These are phyloP conservation scores for Gorsachius goisagi DNA, from an alignment of 2,113 vertebrate genomes.

Conservation along the genomic window DNA sequence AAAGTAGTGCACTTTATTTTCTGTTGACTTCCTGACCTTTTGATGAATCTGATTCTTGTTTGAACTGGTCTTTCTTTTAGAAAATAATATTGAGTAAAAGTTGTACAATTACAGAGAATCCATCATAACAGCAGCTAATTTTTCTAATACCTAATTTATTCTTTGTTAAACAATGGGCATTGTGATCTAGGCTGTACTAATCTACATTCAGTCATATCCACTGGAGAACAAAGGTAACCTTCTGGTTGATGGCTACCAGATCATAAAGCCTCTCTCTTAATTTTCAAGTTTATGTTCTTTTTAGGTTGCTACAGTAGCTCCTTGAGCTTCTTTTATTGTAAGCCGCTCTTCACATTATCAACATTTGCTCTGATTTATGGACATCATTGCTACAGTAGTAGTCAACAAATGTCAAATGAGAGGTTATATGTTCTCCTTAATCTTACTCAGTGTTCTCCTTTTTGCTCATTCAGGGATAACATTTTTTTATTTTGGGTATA, in stretches of 20 bases:
- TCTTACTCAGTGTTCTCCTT: background rate
- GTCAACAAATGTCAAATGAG: background rate
- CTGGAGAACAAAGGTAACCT: background rate
- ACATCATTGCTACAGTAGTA: background rate
- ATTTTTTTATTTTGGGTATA: background rate
- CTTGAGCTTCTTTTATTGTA: background rate
- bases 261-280: background rate
- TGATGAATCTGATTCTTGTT: background rate
- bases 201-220: background rate
- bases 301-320: background rate
- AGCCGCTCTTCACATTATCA: background rate
- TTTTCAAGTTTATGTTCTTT: background rate
- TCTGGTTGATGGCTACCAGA: background rate
- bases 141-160: background rate
- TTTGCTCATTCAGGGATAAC: background rate
- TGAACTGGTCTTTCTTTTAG: background rate
- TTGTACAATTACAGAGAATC: background rate
- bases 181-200: background rate
- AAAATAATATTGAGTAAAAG: background rate
- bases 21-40: background rate
- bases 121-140: background rate
- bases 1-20: background rate
- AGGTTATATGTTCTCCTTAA: background rate
- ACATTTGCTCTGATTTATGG: background rate
- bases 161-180: background rate